phyloP scores from a whole-genome alignment of 1,140 invertebrate species.

The Conus ventricosus region DNA sequence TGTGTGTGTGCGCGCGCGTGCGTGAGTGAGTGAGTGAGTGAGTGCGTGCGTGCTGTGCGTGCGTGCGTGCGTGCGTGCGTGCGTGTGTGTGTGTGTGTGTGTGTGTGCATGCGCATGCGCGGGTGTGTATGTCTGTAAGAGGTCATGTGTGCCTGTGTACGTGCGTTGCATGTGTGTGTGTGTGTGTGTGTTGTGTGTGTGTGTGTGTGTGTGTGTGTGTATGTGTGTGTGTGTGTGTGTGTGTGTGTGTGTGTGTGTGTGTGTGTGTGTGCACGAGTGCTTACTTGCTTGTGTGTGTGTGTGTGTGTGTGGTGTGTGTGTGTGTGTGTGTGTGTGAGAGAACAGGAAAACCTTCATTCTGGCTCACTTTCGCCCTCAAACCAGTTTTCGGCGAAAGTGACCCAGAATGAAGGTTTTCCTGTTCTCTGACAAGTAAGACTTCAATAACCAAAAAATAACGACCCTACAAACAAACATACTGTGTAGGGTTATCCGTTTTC shows the following conservation, averaged over 20 bases:
- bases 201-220: slow-evolving; percentile 10
- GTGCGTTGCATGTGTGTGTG: slow-evolving; percentile 1
- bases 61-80: background rate
- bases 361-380: no score
- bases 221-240: slow-evolving; percentile 17
- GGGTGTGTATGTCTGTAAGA: slow-evolving; percentile 23
- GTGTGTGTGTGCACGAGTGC: background rate
- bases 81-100: slow-evolving; percentile 23
- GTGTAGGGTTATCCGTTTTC: no score
- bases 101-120: slow-evolving; percentile 8
- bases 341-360: no score
- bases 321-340: no score
- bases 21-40: background rate
- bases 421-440: no score
- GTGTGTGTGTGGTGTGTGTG: background rate
- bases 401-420: no score
- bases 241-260: slow-evolving; percentile 25
- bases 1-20: slow-evolving; percentile 8
- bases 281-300: background rate
- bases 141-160: slow-evolving; percentile 2
- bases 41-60: background rate
- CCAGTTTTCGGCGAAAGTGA: no score
- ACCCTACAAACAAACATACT: no score
- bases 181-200: slow-evolving; percentile 22
- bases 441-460: no score